Percentiles rank a stretch among this genome's conserved stretches.
phyloP scores from a whole-genome alignment of 2,888 invertebrate genomes.

The Auanema freiburgensis region DNA sequence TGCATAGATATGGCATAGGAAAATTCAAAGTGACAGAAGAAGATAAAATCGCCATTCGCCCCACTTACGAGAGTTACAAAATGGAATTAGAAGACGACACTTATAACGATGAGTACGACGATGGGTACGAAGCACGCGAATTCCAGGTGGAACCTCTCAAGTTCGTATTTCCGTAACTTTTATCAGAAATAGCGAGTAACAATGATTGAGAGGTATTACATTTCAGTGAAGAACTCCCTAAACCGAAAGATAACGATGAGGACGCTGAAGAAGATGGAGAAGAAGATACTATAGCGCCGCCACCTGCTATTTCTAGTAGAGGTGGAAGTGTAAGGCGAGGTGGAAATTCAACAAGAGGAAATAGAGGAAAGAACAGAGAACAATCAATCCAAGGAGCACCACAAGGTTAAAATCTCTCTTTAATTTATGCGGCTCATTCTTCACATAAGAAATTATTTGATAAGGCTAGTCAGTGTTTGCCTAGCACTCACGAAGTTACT shows the following conservation, averaged over 20 bases:
- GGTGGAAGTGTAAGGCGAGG: neutral
- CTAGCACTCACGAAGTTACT: no score
- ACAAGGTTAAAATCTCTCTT: no score
- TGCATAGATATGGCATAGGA: conserved; percentile 15
- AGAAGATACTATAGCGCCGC: neutral
- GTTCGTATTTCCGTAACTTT: conserved; percentile 21
- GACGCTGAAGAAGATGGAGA: conserved; percentile 7
- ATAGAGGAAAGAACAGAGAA: conserved; percentile 4
- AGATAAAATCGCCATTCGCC: conserved; percentile 42
- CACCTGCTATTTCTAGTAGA: neutral
- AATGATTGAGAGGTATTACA: neutral
- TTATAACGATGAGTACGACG: conserved; percentile 56
- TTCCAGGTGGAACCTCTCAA: conserved; percentile 39
- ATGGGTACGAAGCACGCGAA: conserved; percentile 47
- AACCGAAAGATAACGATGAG: conserved; percentile 7
- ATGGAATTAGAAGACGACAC: conserved; percentile 39
- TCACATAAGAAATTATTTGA: no score
- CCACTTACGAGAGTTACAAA: conserved; percentile 44
- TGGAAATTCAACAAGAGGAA: neutral
- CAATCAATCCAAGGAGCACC: conserved; percentile 4
- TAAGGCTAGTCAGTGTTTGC: no score
- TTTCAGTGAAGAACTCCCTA: conserved; percentile 12
- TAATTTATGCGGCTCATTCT: no score
- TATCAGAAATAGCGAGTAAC: neutral
- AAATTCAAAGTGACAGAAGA: conserved; percentile 29